Conservation (phyloP, 2,113 vertebrate genomes). For the Guaruba guarouba region DNA sequence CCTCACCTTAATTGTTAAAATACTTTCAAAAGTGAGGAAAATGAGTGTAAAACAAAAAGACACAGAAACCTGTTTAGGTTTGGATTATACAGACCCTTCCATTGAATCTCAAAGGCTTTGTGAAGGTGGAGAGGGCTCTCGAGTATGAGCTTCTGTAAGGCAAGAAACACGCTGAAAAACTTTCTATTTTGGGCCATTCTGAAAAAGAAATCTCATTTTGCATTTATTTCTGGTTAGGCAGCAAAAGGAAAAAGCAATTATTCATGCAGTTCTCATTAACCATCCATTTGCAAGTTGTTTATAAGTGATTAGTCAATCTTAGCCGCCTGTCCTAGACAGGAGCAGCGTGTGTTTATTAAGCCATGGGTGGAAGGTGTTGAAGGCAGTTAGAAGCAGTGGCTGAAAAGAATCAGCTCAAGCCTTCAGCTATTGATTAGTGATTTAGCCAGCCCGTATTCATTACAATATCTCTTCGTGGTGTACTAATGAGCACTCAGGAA, state of each 20-base stretch:
- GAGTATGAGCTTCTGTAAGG: not conserved
- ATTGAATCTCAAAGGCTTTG: not conserved
- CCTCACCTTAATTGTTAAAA: not conserved
- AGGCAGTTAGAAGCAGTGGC: not conserved
- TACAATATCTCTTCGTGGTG: not conserved
- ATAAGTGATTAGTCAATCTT: constrained; percentile 38
- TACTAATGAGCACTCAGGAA: not conserved
- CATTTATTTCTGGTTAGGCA: not conserved
- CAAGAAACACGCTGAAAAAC: not conserved
- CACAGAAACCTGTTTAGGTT: not conserved
- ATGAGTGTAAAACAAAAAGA: not conserved
- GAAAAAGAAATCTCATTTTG: not conserved
- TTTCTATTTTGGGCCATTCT: not conserved
- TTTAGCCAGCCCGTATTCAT: not conserved
- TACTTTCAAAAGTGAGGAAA: not conserved
- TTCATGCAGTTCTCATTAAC: constrained; percentile 52
- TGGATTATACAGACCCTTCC: not conserved
- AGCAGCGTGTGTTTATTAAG: constrained; percentile 4
- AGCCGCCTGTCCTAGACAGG: not conserved
- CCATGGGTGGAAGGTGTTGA: not conserved
- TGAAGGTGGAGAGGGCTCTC: not conserved
- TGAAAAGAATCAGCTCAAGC: not conserved
- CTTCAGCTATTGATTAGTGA: constrained; percentile 42
- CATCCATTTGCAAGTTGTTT: constrained; percentile 41
- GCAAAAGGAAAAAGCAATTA: constrained; percentile 53